Evolutionary conservation across 2,888 invertebrate species (phyloP).

Genomic region (Hanleya hanleyi): DNA sequence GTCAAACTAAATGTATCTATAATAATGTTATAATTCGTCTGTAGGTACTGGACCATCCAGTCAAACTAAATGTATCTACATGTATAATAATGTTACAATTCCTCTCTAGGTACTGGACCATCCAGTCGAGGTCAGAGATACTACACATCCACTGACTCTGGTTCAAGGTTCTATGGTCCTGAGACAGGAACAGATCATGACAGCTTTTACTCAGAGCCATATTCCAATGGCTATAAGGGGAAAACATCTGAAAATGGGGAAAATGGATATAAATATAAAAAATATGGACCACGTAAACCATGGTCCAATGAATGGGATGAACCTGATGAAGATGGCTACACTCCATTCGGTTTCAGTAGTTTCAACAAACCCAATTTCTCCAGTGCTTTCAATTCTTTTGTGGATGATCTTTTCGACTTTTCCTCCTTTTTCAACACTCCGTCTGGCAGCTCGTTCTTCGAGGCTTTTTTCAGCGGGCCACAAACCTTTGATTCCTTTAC

Average conservation of each 20-base stretch:
- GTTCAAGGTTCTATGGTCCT: no score
- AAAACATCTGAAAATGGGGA: background rate
- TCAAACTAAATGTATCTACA: no score
- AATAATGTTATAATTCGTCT: no score
- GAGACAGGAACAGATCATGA: no score
- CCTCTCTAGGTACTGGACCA: no score
- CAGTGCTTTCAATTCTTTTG: constrained; percentile 56
- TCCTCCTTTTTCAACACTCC: constrained; percentile 44
- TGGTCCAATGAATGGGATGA: constrained; percentile 36
- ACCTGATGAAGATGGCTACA: constrained; percentile 28
- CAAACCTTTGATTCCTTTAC: no score
- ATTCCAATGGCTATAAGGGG: background rate
- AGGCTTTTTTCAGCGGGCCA: no score
- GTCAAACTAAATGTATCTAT: no score
- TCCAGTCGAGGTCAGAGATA: no score
- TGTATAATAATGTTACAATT: no score
- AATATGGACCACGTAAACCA: constrained; percentile 16
- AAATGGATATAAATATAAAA: constrained; percentile 10
- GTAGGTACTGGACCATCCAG: no score
- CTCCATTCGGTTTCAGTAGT: background rate
- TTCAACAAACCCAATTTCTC: constrained; percentile 44
- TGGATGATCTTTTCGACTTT: constrained; percentile 53
- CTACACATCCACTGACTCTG: no score
- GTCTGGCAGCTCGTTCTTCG: background rate
- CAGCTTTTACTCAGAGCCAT: background rate